Evolutionary conservation across 2,888 invertebrate genomes (phyloP).

Genomic region (Morinoia aosen): DNA sequence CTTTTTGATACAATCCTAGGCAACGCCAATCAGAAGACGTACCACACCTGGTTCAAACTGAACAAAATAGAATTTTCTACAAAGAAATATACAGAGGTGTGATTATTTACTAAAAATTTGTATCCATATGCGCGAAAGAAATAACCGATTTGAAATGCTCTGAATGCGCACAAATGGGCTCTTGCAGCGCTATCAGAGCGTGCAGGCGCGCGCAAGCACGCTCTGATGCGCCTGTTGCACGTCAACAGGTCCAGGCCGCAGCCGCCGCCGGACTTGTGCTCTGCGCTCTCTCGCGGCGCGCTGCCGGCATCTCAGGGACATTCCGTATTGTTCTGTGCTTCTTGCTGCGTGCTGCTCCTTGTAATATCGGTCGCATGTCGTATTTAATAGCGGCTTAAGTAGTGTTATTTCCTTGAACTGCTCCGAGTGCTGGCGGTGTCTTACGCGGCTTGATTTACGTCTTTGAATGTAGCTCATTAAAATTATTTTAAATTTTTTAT

Average conservation of each 20-base stretch:
- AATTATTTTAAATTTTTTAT: not conserved
- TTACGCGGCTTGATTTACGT: not conserved
- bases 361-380: not conserved
- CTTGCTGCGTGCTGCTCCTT: not conserved
- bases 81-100: not conserved
- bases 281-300: not conserved
- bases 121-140: not conserved
- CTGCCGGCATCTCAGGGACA: not conserved
- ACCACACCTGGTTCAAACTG: too few species aligned
- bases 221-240: not conserved
- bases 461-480: not conserved
- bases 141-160: not conserved
- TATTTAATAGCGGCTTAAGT: not conserved
- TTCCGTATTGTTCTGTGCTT: not conserved
- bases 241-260: not conserved
- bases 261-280: not conserved
- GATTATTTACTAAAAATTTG: not conserved
- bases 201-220: not conserved
- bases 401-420: not conserved
- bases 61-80: too few species aligned
- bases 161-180: not conserved
- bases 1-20: too few species aligned
- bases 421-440: not conserved
- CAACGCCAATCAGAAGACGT: too few species aligned
- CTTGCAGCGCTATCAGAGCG: not conserved